Percentiles rank a stretch among this genome's conserved stretches.
phyloP scores from a whole-genome alignment of 2,113 vertebrate species.

The Pituophis catenifer region DNA sequence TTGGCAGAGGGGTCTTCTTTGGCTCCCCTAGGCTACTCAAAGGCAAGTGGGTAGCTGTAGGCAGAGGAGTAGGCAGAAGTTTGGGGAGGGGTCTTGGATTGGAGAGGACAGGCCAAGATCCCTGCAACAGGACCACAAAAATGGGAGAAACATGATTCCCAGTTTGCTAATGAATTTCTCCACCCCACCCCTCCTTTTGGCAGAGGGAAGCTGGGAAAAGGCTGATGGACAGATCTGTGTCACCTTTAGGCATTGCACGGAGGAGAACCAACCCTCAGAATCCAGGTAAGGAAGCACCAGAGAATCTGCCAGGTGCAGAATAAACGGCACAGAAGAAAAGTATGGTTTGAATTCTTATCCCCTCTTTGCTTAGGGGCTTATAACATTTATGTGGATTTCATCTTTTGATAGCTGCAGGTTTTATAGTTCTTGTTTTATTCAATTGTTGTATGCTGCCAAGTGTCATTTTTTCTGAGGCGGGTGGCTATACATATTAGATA shows the following conservation, averaged over 20 bases:
- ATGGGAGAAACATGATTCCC: accelerated
- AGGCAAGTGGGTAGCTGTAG: neutral
- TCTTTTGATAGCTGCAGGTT: neutral
- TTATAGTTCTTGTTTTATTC: neutral
- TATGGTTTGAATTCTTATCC: neutral
- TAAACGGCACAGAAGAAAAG: no score
- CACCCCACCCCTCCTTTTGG: neutral
- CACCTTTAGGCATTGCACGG: slow-evolving; percentile 35
- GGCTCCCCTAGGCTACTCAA: neutral
- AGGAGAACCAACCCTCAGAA: slow-evolving; percentile 50
- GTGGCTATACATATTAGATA: neutral
- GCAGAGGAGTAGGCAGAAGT: neutral
- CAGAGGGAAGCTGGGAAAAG: slow-evolving; percentile 28
- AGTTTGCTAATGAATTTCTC: neutral
- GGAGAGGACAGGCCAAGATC: neutral
- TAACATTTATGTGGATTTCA: neutral
- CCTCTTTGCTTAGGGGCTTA: neutral
- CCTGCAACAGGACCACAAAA: neutral
- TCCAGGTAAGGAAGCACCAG: slow-evolving; percentile 49
- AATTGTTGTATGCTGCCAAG: neutral
- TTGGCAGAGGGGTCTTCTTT: no score
- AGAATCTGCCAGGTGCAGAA: no score
- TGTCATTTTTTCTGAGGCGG: neutral
- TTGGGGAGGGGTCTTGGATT: neutral
- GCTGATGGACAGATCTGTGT: slow-evolving; percentile 16